Base-by-base conservation (phyloP, 2,888 invertebrate species). In the Andrena praecox region DNA sequence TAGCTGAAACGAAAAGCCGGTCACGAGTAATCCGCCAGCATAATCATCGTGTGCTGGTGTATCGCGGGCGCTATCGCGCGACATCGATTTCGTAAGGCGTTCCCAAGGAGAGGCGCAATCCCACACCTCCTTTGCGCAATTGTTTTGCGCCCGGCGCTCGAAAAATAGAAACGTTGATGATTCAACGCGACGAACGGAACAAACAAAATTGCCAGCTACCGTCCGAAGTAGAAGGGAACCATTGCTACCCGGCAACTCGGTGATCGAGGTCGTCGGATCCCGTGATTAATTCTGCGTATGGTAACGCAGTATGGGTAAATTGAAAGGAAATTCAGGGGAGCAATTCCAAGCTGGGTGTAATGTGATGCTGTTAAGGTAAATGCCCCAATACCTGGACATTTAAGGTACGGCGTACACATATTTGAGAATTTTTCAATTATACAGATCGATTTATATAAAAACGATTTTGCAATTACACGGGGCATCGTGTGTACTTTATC, bases 41-140 rank as follows among this genome's bases (percentile, higher is more conserved):
- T 90, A 91, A 91, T 91, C 87, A 89, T 79, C 89, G 64, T 76
- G 74, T 68, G 67, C 80, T 63, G 78, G 81, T 67, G 77, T 90
- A 91, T 89, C 85, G 84, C 86, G 87, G 87, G 85, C 80, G 86
- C 86, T 92, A 92, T 92, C 92, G 91, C 90, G 91, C 91, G 90
- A 91, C 92, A 91, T 92, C 91, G 90, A 90, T 93, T 92, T 92
- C 92, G 91, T 88, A 92, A 93, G 85, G 81, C 59, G 88, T 92
- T 92, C 91, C 90, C 92, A 92, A 90, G 90, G 88, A 88, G 87
- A 89, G 85, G 86, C 81, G 87, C 88, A 86, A 88, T 81, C 70
- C 77, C 77, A 71, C 78, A 66, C 66, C 66, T 70, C 56, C 50
- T 68, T 88, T 89, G 86, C 82, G 84, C 85, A 89, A 87, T 84